Conservation (phyloP, 2,113 vertebrate genomes). For the Pelecanus crispus region DNA sequence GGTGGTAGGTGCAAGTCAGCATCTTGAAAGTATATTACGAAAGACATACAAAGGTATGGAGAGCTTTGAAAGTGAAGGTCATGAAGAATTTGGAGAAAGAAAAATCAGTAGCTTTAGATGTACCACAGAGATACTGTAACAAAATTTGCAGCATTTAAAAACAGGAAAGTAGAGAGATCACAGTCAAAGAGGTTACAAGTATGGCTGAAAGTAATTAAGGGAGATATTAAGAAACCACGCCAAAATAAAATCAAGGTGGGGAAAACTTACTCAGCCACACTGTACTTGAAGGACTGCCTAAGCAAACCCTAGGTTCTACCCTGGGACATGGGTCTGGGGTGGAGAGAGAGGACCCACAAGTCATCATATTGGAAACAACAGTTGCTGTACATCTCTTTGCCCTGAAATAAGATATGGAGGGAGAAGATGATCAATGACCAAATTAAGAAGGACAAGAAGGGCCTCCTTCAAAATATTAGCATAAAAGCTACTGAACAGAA, state of each 20-base stretch:
- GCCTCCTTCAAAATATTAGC: not conserved
- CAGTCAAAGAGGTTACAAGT: not conserved
- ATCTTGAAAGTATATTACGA: not conserved
- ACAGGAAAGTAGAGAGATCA: not conserved
- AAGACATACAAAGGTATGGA: not conserved
- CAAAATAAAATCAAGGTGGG: not conserved
- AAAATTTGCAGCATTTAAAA: not conserved
- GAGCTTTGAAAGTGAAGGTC: not conserved
- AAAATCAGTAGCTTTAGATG: not conserved
- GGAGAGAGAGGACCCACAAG: not conserved
- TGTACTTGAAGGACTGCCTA: not conserved
- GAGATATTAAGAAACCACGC: not conserved
- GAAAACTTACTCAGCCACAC: not conserved
- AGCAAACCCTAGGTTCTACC: not conserved
- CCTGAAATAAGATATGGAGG: not conserved
- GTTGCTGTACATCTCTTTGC: not conserved
- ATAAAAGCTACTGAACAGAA: not conserved
- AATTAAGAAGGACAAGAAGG: not conserved
- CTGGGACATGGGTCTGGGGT: not conserved
- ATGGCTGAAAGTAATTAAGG: not conserved
- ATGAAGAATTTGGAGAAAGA: not conserved
- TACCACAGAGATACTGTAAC: not conserved
- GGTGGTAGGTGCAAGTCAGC: not conserved
- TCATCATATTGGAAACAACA: not conserved
- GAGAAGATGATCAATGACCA: not conserved